Evolutionary conservation across 2,888 invertebrate species (phyloP).

Genomic region (Lepeophtheirus nordmannii): DNA sequence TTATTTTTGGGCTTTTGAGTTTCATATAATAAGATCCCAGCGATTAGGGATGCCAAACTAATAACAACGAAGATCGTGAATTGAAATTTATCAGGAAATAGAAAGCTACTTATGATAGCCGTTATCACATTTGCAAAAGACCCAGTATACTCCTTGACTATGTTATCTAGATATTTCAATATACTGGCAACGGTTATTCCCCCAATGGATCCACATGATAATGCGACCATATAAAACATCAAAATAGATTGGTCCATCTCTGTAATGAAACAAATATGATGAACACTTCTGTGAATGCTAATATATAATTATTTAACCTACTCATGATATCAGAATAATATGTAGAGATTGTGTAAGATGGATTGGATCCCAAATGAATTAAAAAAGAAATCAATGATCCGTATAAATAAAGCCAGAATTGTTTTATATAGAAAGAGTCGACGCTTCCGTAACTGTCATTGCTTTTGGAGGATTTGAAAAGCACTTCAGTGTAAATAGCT

Average conservation of each 20-base stretch:
- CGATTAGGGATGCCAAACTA: not conserved
- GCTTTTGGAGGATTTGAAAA: conserved; percentile 8
- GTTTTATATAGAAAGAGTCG: conserved; percentile 17
- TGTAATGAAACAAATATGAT: not conserved
- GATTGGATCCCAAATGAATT: conserved; percentile 15
- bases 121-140: conserved; percentile 22
- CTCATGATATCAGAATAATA: not conserved
- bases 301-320: not conserved
- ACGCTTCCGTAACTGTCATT: not conserved
- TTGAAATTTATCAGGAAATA: conserved; percentile 23
- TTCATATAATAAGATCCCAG: conserved; percentile 21
- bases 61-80: conserved; percentile 20
- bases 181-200: conserved; percentile 22
- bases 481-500: conserved; percentile 21
- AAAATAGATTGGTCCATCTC: not conserved
- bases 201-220: conserved; percentile 14
- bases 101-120: conserved; percentile 12
- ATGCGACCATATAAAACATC: conserved; percentile 2
- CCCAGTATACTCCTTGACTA: conserved; percentile 24
- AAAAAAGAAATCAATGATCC: not conserved
- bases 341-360: conserved; percentile 1
- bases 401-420: conserved; percentile 24
- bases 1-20: conserved; percentile 9
- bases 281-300: not conserved
- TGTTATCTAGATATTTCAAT: conserved; percentile 22